A percentile compares a stretch with the other conserved stretches of the same genome.
Evolutionary conservation across 2,797 vertebrate genomes (phyloP).

Genomic region (Scomberomorus guttatus): DNA sequence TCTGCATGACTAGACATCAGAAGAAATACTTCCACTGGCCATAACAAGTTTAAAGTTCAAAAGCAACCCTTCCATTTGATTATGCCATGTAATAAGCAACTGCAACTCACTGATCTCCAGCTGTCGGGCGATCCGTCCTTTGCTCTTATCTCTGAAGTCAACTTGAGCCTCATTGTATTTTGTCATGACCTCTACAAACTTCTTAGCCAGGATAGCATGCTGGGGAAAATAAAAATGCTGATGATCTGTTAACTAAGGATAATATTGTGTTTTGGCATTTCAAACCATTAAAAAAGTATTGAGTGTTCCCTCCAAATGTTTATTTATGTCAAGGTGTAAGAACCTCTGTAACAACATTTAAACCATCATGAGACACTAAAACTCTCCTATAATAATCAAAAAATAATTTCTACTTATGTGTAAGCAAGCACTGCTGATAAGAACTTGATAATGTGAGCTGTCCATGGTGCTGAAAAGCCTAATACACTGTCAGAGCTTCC

Average conservation of each 20-base stretch:
- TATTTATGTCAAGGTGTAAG: neutral
- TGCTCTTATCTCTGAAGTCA: slow-evolving; percentile 95
- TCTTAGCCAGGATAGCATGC: slow-evolving; percentile 93
- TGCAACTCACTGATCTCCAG: slow-evolving; percentile 93
- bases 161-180: slow-evolving; percentile 95
- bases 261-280: neutral
- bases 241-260: neutral
- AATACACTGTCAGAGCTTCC: neutral
- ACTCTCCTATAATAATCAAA: neutral
- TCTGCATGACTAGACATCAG: too few species aligned
- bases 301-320: neutral
- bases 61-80: neutral
- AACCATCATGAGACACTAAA: neutral
- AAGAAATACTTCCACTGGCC: too few species aligned
- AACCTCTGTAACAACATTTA: neutral
- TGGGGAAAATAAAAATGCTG: slow-evolving; percentile 49
- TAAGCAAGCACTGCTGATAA: too few species aligned
- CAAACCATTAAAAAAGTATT: neutral
- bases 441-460: neutral
- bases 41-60: too few species aligned
- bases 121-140: slow-evolving; percentile 93
- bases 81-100: neutral
- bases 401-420: neutral
- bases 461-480: neutral
- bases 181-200: slow-evolving; percentile 97